These are phyloP conservation scores for Exocentrus adspersus DNA, from an alignment of 2,888 invertebrate genomes.

Conservation along the genomic window DNA sequence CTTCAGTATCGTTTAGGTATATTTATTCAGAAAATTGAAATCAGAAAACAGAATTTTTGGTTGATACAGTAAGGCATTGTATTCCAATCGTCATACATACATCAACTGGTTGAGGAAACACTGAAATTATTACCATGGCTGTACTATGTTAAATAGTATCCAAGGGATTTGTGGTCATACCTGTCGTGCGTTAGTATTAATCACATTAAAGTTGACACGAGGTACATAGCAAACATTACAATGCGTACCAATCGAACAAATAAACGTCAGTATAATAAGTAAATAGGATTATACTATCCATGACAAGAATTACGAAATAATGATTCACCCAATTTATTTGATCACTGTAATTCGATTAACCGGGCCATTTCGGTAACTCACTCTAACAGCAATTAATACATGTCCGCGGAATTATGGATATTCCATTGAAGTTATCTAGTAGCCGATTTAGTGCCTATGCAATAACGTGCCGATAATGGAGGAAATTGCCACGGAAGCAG, in stretches of 20 bases:
- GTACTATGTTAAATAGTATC: no score
- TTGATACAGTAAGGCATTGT: no score
- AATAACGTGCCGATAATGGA: slow-evolving; percentile 6
- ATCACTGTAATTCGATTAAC: slow-evolving; percentile 13
- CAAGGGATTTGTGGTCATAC: no score
- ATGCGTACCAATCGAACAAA: slow-evolving; percentile 6
- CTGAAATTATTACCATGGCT: no score
- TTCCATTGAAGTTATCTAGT: slow-evolving; percentile 13
- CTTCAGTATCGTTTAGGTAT: no score
- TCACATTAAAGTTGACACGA: slow-evolving; percentile 1
- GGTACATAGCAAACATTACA: neutral
- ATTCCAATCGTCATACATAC: no score
- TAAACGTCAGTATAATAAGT: slow-evolving; percentile 6
- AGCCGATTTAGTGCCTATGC: slow-evolving; percentile 9
- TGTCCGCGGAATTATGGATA: slow-evolving; percentile 4
- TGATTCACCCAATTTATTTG: slow-evolving; percentile 15
- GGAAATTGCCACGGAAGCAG: slow-evolving; percentile 13
- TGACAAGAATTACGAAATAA: slow-evolving; percentile 7
- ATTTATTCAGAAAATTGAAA: no score
- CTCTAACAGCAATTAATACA: slow-evolving; percentile 16
- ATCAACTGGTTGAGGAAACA: no score
- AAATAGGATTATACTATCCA: slow-evolving; percentile 1
- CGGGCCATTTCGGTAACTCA: slow-evolving; percentile 7
- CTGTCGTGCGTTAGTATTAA: neutral
- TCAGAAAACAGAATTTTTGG: no score